Evolutionary conservation across 2,797 vertebrate species (phyloP).

Genomic region (Microctenopoma steveboyesi): DNA sequence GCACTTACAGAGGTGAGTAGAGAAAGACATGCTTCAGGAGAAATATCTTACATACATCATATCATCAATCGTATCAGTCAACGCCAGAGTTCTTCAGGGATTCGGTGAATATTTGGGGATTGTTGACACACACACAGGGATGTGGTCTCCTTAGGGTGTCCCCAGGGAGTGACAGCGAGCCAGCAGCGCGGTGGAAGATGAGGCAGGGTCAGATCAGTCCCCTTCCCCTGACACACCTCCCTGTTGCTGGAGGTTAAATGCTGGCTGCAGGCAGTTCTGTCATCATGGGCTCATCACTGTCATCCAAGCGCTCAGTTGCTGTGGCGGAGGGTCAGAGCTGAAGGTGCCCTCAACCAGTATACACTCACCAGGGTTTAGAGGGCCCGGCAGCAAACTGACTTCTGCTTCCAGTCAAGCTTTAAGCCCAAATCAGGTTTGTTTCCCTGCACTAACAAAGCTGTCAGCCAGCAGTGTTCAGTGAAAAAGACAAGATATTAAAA

Average conservation of each 20-base stretch:
- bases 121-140: slow-evolving; percentile 51
- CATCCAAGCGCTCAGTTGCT: slow-evolving; percentile 61
- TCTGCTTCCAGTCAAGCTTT: slow-evolving; percentile 4
- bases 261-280: slow-evolving; percentile 73
- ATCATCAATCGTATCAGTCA: neutral
- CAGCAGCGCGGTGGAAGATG: slow-evolving; percentile 57
- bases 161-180: slow-evolving; percentile 48
- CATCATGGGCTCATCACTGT: slow-evolving; percentile 78
- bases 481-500: neutral
- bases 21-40: neutral
- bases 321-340: slow-evolving; percentile 53
- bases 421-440: neutral
- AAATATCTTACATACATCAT: neutral
- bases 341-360: slow-evolving; percentile 14
- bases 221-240: slow-evolving; percentile 51
- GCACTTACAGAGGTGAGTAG: slow-evolving; percentile 79
- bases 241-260: slow-evolving; percentile 65
- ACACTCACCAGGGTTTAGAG: neutral
- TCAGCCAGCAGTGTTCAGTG: neutral
- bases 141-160: slow-evolving; percentile 46
- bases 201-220: slow-evolving; percentile 71
- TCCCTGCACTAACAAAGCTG: neutral
- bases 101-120: slow-evolving; percentile 25
- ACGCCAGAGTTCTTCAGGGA: slow-evolving; percentile 5
- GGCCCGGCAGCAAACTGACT: slow-evolving; percentile 21